Evolutionary conservation across 2,797 vertebrate species (phyloP).

Genomic region (Parambassis ranga): DNA sequence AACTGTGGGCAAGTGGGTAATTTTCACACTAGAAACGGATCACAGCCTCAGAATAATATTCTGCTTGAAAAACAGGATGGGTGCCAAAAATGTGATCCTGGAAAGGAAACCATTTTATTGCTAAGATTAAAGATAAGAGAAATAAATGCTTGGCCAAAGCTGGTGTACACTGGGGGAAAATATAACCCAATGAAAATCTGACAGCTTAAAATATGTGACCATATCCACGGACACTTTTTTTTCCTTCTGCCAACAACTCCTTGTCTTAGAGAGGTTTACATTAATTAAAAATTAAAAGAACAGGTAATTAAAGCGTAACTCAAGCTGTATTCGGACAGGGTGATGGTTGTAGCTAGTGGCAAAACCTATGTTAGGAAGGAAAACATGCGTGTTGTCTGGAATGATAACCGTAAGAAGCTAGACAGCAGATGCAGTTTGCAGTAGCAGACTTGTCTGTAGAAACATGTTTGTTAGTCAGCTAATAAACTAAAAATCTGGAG

Average conservation of each 20-base stretch:
- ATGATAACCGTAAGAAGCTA: background rate
- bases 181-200: background rate
- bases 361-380: background rate
- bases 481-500: background rate
- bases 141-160: background rate
- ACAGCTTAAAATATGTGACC: background rate
- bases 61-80: background rate
- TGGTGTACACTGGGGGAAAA: background rate
- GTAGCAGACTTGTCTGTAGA: background rate
- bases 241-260: background rate
- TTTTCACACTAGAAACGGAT: background rate
- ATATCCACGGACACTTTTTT: background rate
- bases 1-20: background rate
- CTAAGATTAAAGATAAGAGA: background rate
- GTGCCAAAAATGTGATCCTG: constrained; percentile 12
- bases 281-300: background rate
- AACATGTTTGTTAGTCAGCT: background rate
- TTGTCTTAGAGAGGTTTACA: background rate
- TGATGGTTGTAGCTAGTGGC: background rate
- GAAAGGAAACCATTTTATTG: constrained; percentile 13
- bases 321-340: background rate
- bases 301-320: background rate
- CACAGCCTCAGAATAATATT: constrained; percentile 8
- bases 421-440: background rate
- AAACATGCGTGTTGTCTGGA: constrained; percentile 8